Evolutionary conservation across 2,888 invertebrate species (phyloP).

Genomic region (Drosophila borealis): DNA sequence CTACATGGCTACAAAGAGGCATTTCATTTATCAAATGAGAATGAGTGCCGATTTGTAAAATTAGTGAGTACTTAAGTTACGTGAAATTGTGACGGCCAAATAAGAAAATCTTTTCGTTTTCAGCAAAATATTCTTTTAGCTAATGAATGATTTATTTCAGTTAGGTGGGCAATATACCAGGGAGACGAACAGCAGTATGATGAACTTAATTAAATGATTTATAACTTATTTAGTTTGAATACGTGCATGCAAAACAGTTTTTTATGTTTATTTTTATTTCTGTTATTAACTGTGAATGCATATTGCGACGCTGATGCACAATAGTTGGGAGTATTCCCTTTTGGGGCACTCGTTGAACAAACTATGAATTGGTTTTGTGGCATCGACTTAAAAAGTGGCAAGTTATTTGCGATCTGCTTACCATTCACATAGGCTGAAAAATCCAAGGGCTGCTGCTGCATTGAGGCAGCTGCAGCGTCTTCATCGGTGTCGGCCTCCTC

Average conservation of each 20-base stretch:
- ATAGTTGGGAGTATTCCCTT: too few species aligned
- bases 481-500: slow-evolving; percentile 7
- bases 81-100: background rate
- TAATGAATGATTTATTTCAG: background rate
- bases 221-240: too few species aligned
- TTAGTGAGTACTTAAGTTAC: too few species aligned
- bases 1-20: too few species aligned
- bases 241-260: too few species aligned
- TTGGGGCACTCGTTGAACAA: too few species aligned
- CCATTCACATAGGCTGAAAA: slow-evolving; percentile 70
- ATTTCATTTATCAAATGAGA: too few species aligned
- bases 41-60: too few species aligned
- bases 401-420: slow-evolving; percentile 44
- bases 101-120: background rate
- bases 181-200: background rate
- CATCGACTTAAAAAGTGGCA: background rate
- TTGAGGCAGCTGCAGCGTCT: background rate
- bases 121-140: too few species aligned
- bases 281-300: too few species aligned
- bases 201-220: background rate
- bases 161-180: background rate
- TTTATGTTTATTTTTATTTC: too few species aligned
- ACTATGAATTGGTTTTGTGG: background rate
- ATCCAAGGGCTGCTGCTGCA: slow-evolving; percentile 43
- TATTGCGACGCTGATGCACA: too few species aligned